Conservation (phyloP, 2,797 vertebrate species). For the Esox masquinongy region DNA sequence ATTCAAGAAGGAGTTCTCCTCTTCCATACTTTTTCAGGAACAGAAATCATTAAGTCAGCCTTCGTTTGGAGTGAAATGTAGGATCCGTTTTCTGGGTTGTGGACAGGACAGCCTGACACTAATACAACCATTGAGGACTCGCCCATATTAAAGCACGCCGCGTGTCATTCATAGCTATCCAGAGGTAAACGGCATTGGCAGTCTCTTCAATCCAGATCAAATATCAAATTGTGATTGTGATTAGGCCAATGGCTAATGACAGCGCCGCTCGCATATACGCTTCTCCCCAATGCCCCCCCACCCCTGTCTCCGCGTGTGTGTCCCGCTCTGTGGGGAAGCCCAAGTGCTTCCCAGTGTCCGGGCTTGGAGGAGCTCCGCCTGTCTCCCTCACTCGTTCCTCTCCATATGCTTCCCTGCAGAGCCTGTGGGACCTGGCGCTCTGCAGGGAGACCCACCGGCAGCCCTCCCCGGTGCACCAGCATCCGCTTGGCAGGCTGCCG, state of each 20-base stretch:
- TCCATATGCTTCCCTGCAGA: conserved; percentile 24
- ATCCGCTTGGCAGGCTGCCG: conserved; percentile 11
- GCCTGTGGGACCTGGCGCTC: conserved; percentile 8
- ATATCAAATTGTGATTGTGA: conserved; percentile 6
- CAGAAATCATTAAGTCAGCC: not conserved
- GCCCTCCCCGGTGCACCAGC: conserved; percentile 11
- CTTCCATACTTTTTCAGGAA: not conserved
- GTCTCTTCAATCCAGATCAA: not conserved
- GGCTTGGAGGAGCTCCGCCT: conserved; percentile 6
- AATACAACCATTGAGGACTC: not conserved
- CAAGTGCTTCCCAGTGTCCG: not conserved
- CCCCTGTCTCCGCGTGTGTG: not conserved
- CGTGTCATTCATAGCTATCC: not conserved
- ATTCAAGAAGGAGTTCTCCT: not conserved
- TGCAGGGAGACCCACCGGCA: conserved; percentile 7
- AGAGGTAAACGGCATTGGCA: not conserved
- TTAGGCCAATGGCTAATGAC: conserved; percentile 10
- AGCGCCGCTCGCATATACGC: not conserved
- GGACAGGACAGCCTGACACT: not conserved
- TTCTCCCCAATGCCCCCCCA: not conserved
- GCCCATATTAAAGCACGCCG: not conserved
- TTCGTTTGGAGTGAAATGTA: not conserved
- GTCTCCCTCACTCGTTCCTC: conserved; percentile 11
- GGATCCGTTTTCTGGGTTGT: not conserved
- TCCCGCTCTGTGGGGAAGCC: not conserved